Base-by-base conservation (phyloP, 1,140 invertebrate genomes). In the Adelges cooleyi region DNA sequence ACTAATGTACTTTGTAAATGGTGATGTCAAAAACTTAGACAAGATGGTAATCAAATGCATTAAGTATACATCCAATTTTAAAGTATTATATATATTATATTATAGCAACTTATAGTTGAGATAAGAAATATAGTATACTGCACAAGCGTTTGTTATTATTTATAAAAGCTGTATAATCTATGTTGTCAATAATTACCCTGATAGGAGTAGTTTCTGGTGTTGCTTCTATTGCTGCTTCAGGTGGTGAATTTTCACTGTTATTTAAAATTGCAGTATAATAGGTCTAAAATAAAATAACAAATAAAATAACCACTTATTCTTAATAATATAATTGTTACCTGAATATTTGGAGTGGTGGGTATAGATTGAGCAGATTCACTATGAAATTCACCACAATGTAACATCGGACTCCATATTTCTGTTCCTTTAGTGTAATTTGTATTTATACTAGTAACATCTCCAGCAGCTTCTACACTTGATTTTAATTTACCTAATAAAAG, bases 151-250 rank as follows among this genome's bases (percentile, higher is more conserved):
- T n/a, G n/a, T n/a, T n/a, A n/a, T n/a, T n/a, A n/a, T n/a, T n/a
- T n/a, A n/a, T n/a, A n/a, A n/a, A n/a, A n/a, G n/a, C n/a, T n/a
- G n/a, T n/a, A n/a, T n/a, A 51, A 38, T 62, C 29, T 33, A 65
- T 29, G n/a, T n/a, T n/a, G n/a, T n/a, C n/a, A n/a, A n/a, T n/a
- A n/a, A n/a, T 70, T 81, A 80, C 86, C 72, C 87, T 87, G 0
- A 90, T 80, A 1, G 89, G 88, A 27, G 89, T 92, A 25, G 87
- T 90, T 79, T 91, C 89, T 3, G 89, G 89, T 9, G 89, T 91
- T 6, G 89, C 89, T 78, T 91, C 89, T 27, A 90, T 83, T 36
- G 87, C 89, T 11, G 87, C 85, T 75, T 91, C 88, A 1, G 87
- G 84, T 17, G 85, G 84, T 17, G 83, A 84, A 2, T 80, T 79